Evolutionary conservation across 1,140 invertebrate genomes (phyloP), one percentile per base, ranked within the genome.

Genomic region (Planococcus citri): DNA sequence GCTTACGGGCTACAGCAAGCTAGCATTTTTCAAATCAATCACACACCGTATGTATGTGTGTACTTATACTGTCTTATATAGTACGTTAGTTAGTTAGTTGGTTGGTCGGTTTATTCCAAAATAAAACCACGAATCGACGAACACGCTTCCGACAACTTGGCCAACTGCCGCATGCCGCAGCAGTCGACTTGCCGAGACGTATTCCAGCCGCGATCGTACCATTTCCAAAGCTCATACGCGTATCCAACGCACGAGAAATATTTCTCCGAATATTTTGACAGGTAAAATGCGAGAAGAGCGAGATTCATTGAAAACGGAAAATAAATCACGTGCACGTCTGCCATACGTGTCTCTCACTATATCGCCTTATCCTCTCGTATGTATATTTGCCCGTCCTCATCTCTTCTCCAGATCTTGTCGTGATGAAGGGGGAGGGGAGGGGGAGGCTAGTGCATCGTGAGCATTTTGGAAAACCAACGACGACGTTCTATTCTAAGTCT

Each of bases 251-350:
- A n/a, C 6, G 41, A 51, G 3, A 51, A n/a, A 51, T 51, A 51
- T 51, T 20, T 51, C 41, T 67, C 8, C 61, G 27, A 29, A 67
- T 67, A 29, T 67, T 17, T 67, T 67, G 61, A 67, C 22, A 67
- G 27, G 61, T 27, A 29, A 22, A 22, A n/a, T 1, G 61, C 22
- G 57, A 60, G 57, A 60, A 60, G 17, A 3, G 22, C n/a, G 57
- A 24, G 27, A 67, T 67, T 27, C 14, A 67, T 67, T 27, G 12
- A 67, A 29, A 67, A 29, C 1, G 27, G 20, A 67, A 67, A 25
- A 67, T 20, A 27, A 67, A 67, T 17, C 41, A 51, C 41, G 41
- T 51, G 41, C 41, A 3, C 41, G 41, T 51, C 29, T 33, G n/a
- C n/a, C n/a, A n/a, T n/a, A n/a, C 29, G 29, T 33, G 4, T 33